Conservation (phyloP, 2,888 invertebrate genomes). For the Eilema depressum region DNA sequence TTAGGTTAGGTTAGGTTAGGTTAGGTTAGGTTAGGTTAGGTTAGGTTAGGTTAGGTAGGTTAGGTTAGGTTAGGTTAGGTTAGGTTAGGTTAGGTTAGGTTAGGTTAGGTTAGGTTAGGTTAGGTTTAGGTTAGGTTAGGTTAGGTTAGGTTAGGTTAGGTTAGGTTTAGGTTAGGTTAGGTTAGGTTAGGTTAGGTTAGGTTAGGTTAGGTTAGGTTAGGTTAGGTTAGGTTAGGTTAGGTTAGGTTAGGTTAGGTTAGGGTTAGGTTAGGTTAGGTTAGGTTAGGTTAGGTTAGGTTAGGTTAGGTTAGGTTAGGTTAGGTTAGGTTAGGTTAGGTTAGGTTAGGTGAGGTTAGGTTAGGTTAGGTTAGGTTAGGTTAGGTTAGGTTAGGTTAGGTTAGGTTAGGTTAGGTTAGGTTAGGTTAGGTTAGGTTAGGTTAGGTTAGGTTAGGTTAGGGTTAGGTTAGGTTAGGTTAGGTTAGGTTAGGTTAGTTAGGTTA, state of each 20-base stretch:
- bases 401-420: slow-evolving; percentile 51
- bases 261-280: slow-evolving; percentile 21
- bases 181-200: slow-evolving; percentile 20
- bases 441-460: slow-evolving; percentile 51
- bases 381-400: slow-evolving; percentile 50
- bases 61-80: slow-evolving; percentile 45
- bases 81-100: slow-evolving; percentile 44
- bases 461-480: slow-evolving; percentile 52
- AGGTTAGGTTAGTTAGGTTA: slow-evolving; percentile 52
- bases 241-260: slow-evolving; percentile 20
- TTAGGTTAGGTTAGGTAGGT: slow-evolving; percentile 29
- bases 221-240: slow-evolving; percentile 26
- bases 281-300: slow-evolving; percentile 23
- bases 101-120: slow-evolving; percentile 33
- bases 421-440: slow-evolving; percentile 51
- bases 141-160: slow-evolving; percentile 20
- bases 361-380: slow-evolving; percentile 47
- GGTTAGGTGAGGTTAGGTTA: slow-evolving; percentile 41
- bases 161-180: slow-evolving; percentile 25
- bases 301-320: slow-evolving; percentile 24
- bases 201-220: slow-evolving; percentile 22
- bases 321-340: slow-evolving; percentile 12
- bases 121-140: slow-evolving; percentile 22
- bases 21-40: slow-evolving; percentile 25
- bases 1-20: slow-evolving; percentile 11